Percentiles rank a stretch among this genome's conserved stretches.
These are phyloP conservation scores for Bombus consobrinus DNA, from an alignment of 1,140 invertebrate genomes.

Conservation along the genomic window DNA sequence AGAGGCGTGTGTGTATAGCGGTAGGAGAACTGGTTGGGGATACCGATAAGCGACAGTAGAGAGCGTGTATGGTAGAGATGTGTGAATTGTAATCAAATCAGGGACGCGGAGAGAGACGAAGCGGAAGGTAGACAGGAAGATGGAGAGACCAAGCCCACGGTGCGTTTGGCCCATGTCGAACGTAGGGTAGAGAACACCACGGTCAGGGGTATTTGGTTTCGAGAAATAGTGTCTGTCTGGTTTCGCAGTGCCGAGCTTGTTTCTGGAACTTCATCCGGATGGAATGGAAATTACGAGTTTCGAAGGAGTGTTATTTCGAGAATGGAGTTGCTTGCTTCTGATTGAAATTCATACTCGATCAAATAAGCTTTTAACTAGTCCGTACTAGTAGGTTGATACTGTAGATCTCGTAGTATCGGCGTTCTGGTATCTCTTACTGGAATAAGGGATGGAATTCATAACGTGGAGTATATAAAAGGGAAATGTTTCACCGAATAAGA, in stretches of 20 bases:
- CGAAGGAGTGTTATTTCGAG: background rate
- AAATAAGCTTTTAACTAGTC: background rate
- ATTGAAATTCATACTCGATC: constrained; percentile 7
- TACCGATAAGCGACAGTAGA: constrained; percentile 25
- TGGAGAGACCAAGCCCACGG: background rate
- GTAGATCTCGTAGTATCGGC: background rate
- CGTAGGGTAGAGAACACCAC: background rate
- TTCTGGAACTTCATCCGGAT: background rate
- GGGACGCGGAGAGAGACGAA: background rate
- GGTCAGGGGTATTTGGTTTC: background rate
- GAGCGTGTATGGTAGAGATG: background rate
- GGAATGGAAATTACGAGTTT: background rate
- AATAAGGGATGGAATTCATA: background rate
- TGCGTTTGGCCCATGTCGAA: background rate
- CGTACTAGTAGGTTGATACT: background rate
- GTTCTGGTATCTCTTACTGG: background rate
- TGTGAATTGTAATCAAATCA: constrained; percentile 44
- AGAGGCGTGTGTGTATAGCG: constrained; percentile 21
- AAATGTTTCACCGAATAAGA: background rate
- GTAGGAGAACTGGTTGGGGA: background rate
- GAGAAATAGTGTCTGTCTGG: background rate
- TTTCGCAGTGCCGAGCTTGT: background rate
- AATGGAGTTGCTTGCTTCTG: background rate
- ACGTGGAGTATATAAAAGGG: background rate
- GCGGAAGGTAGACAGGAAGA: constrained; percentile 25